Percentiles rank a stretch among this genome's conserved stretches.
Evolutionary conservation across 2,797 vertebrate genomes (phyloP).

Genomic region (Semotilus atromaculatus): DNA sequence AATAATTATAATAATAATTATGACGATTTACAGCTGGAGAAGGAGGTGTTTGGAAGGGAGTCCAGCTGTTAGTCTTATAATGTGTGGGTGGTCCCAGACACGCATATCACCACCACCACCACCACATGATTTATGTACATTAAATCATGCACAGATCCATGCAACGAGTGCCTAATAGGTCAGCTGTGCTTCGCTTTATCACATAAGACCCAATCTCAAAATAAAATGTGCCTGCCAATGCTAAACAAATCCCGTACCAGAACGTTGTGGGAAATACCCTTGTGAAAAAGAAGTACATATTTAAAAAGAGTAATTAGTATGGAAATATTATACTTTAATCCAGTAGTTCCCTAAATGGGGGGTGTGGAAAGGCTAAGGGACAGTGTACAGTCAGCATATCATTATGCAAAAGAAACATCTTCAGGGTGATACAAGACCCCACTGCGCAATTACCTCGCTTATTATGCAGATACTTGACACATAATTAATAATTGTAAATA

Average conservation of each 20-base stretch:
- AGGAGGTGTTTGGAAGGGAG: background rate
- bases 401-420: too few species aligned
- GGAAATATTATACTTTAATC: background rate
- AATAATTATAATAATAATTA: too few species aligned
- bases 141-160: slow-evolving; percentile 33
- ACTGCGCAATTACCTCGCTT: too few species aligned
- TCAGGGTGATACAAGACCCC: too few species aligned
- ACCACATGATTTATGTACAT: slow-evolving; percentile 51
- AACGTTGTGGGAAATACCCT: background rate
- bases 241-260: background rate
- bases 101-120: slow-evolving; percentile 5
- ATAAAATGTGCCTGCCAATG: background rate
- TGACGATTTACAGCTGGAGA: background rate
- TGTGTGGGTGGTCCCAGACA: slow-evolving; percentile 22
- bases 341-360: too few species aligned
- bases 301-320: background rate
- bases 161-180: slow-evolving; percentile 25
- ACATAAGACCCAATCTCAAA: slow-evolving; percentile 1
- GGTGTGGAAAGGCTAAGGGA: too few species aligned
- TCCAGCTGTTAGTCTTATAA: slow-evolving; percentile 39
- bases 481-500: too few species aligned
- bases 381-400: too few species aligned
- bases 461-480: too few species aligned
- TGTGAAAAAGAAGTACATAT: background rate
- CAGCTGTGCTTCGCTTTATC: background rate